Evolutionary conservation across 1,140 invertebrate genomes (phyloP).

Genomic region (Nebria ingens): DNA sequence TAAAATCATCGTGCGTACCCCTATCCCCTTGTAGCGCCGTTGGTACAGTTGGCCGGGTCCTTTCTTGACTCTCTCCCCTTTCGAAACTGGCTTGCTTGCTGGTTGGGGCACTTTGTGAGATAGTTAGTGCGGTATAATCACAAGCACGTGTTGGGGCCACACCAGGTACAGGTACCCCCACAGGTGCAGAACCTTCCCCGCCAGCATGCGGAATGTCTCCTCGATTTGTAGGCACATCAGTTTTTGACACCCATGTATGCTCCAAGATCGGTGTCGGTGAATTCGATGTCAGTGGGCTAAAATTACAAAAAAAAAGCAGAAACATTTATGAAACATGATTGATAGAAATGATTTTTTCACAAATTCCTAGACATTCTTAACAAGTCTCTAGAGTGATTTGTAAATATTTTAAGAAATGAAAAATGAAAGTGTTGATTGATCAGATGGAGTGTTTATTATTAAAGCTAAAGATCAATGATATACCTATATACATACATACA

Average conservation of each 20-base stretch:
- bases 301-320: too few species aligned
- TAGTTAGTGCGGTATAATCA: constrained; percentile 30
- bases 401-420: too few species aligned
- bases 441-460: too few species aligned
- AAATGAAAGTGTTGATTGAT: too few species aligned
- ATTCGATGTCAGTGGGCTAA: constrained; percentile 44
- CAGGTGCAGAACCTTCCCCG: constrained; percentile 25
- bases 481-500: too few species aligned
- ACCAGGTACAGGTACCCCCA: constrained; percentile 23
- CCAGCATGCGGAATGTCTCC: constrained; percentile 25
- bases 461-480: too few species aligned
- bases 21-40: neutral
- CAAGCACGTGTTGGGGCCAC: constrained; percentile 16
- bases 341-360: too few species aligned
- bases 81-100: constrained; percentile 33
- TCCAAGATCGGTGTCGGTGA: constrained; percentile 36
- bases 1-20: too few species aligned
- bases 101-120: constrained; percentile 31
- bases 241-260: constrained; percentile 30
- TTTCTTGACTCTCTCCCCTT: constrained; percentile 30
- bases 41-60: constrained; percentile 15
- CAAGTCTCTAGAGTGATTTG: too few species aligned
- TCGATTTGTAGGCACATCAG: constrained; percentile 17
- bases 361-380: too few species aligned
- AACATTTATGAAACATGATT: too few species aligned